Evolutionary conservation across 2,888 invertebrate genomes (phyloP).

Genomic region (Caenorhabditis afra): DNA sequence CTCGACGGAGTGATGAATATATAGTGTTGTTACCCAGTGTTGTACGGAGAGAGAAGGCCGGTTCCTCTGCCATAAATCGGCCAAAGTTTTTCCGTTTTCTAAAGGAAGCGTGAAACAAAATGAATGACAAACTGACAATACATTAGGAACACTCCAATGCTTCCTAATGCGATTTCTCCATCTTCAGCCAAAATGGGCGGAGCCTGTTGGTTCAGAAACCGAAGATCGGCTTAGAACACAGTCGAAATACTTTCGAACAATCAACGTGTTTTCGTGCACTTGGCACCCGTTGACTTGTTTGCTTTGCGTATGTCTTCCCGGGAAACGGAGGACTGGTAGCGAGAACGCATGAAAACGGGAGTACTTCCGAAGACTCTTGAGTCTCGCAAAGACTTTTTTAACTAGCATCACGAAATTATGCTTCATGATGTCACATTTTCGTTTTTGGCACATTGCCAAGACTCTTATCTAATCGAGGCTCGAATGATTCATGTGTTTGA

Average conservation of each 20-base stretch:
- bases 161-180: conserved; percentile 25
- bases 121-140: background rate
- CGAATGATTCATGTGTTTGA: background rate
- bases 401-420: no score
- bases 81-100: conserved; percentile 16
- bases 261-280: conserved; percentile 30
- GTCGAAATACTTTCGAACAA: conserved; percentile 9
- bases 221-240: background rate
- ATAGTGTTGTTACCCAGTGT: no score
- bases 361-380: no score
- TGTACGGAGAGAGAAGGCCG: conserved; percentile 20
- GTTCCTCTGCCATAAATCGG: conserved; percentile 31
- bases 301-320: background rate
- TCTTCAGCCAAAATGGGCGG: conserved; percentile 14
- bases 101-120: background rate
- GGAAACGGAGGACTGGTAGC: no score
- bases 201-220: conserved; percentile 19
- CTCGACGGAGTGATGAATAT: conserved; percentile 6
- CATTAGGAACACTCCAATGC: conserved; percentile 37
- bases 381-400: no score
- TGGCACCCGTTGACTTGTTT: conserved; percentile 6
- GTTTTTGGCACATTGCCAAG: conserved; percentile 3
- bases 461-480: background rate
- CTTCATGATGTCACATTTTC: conserved; percentile 2
- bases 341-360: no score